These are phyloP conservation scores for Nipponia nippon DNA, from an alignment of 2,113 vertebrate genomes.

Conservation along the genomic window DNA sequence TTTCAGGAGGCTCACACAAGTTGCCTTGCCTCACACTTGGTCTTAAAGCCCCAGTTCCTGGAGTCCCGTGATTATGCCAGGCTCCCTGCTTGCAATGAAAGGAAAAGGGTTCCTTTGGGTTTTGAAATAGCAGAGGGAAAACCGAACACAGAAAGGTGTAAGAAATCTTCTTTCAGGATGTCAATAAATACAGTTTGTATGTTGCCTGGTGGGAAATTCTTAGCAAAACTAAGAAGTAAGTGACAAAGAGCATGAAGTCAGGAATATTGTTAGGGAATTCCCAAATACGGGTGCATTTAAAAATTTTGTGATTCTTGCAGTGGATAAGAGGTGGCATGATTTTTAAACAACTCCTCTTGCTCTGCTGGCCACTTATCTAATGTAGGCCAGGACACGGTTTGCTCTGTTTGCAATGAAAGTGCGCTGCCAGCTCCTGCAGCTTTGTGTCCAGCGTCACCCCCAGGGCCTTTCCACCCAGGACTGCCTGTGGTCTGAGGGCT, in stretches of 20 bases:
- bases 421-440: background rate
- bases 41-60: background rate
- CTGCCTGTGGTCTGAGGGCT: background rate
- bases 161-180: background rate
- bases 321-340: background rate
- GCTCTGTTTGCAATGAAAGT: background rate
- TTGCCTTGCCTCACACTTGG: background rate
- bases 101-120: background rate
- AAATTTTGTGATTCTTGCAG: background rate
- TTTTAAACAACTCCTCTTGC: background rate
- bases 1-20: background rate
- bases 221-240: background rate
- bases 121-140: background rate
- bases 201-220: background rate
- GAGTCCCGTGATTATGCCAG: background rate
- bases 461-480: background rate
- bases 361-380: background rate
- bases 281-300: background rate
- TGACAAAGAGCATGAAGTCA: background rate
- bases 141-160: background rate
- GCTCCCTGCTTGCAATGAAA: background rate
- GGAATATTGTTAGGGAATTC: background rate
- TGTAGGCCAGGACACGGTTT: accelerated
- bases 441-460: background rate
- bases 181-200: background rate